Evolutionary conservation across 37 sponge, comb jelly and placozoan genomes (phyloP).

Genomic region (Geodia barretti): DNA sequence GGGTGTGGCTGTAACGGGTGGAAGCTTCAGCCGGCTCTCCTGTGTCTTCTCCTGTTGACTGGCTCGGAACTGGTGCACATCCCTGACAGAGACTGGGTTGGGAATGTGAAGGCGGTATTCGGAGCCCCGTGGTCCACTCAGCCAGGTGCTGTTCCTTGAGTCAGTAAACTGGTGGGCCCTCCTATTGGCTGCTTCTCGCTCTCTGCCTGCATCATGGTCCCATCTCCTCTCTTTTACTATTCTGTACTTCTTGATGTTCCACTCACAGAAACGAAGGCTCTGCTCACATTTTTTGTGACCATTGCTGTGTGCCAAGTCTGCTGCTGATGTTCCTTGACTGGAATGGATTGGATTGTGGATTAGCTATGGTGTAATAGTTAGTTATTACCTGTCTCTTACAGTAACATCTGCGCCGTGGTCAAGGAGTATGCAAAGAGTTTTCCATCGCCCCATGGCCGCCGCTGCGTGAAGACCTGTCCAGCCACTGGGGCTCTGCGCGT

Average conservation of each 20-base stretch:
- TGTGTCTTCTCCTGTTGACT: neutral
- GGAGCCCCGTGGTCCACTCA: conserved; percentile 44
- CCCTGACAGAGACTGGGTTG: conserved; percentile 39
- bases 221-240: conserved; percentile 46
- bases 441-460: conserved; percentile 70
- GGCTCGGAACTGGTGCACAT: conserved; percentile 13
- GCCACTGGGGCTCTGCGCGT: conserved; percentile 48
- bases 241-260: conserved; percentile 78
- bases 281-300: conserved; percentile 77
- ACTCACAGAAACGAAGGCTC: conserved; percentile 74
- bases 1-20: neutral
- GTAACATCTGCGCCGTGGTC: conserved; percentile 81
- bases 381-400: conserved; percentile 20
- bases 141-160: conserved; percentile 54
- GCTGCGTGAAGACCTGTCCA: conserved; percentile 82
- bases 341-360: too few relatives aligned
- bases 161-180: conserved; percentile 58
- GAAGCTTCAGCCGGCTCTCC: neutral
- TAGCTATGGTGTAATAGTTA: neutral
- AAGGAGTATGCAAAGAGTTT: conserved; percentile 65
- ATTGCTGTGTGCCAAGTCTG: conserved; percentile 53
- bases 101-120: conserved; percentile 69
- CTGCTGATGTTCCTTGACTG: conserved; percentile 40
- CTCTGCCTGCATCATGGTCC: conserved; percentile 45
- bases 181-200: conserved; percentile 22